Percentiles rank a stretch among this genome's conserved stretches.
These are phyloP conservation scores for Porites rus DNA, from an alignment of 92 coral and sea anemone species.

Conservation along the genomic window DNA sequence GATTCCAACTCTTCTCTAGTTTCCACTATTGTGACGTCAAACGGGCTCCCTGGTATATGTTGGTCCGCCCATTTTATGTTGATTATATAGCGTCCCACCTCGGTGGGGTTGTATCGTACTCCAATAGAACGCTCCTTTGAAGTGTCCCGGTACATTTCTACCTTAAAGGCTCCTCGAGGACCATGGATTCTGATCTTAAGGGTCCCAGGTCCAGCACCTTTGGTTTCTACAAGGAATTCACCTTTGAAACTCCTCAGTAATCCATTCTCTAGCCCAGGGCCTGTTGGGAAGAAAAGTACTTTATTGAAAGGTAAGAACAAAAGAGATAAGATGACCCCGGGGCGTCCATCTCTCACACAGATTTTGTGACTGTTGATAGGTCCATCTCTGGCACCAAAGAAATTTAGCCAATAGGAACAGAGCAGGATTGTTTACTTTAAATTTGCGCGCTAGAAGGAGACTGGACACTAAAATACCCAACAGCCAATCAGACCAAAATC, in stretches of 20 bases:
- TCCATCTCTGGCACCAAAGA: no score
- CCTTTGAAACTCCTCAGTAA: conserved; percentile 83
- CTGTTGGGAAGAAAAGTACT: not conserved
- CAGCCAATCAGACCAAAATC: no score
- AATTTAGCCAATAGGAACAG: no score
- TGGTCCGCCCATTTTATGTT: conserved; percentile 98
- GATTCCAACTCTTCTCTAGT: conserved; percentile 86
- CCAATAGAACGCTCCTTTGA: conserved; percentile 96
- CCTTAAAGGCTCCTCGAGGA: conserved; percentile 97
- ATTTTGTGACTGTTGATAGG: no score
- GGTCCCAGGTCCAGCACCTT: conserved; percentile 99
- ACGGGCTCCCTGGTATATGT: conserved; percentile 94
- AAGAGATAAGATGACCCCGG: not conserved
- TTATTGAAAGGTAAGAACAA: no score
- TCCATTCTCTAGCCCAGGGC: conserved; percentile 95
- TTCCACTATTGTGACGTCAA: conserved; percentile 83
- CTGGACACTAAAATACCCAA: no score
- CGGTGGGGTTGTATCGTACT: conserved; percentile 96
- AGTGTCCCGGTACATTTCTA: conserved; percentile 97
- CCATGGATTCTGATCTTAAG: conserved; percentile 97
- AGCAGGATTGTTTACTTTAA: no score
- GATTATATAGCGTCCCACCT: conserved; percentile 90
- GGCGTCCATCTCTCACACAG: no score
- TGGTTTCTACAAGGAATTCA: conserved; percentile 94
- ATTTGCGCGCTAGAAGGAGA: no score